Evolutionary conservation across 2,888 invertebrate species (phyloP).

Genomic region (Tetragonula carbonaria): DNA sequence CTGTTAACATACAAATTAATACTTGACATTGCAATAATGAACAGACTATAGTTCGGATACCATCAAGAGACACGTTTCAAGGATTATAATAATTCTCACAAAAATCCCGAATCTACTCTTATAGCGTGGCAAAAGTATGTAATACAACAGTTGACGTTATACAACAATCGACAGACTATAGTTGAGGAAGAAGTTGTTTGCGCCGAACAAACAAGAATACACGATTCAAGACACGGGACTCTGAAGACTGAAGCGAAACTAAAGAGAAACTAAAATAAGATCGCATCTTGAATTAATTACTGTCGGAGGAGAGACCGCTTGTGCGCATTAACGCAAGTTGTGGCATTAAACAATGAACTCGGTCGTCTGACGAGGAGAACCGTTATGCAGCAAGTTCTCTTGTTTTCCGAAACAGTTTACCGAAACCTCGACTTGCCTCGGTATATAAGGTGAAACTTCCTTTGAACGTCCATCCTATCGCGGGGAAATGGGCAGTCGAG

Average conservation of each 20-base stretch:
- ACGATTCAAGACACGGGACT: background rate
- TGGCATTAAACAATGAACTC: conserved; percentile 34
- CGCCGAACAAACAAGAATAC: too few species aligned
- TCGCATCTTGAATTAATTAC: conserved; percentile 26
- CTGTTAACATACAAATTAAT: too few species aligned
- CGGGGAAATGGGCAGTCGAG: background rate
- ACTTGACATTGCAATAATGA: too few species aligned
- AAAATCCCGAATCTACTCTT: too few species aligned
- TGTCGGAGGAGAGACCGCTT: background rate
- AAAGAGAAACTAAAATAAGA: background rate
- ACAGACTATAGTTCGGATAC: too few species aligned
- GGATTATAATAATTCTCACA: too few species aligned
- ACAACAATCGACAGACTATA: background rate
- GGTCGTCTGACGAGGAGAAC: conserved; percentile 25
- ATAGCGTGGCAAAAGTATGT: background rate
- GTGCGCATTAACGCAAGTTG: conserved; percentile 32
- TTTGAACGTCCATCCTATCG: background rate
- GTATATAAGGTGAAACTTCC: conserved; percentile 12
- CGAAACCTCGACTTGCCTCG: background rate
- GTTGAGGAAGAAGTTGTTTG: background rate
- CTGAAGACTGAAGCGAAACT: background rate
- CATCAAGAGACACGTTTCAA: too few species aligned
- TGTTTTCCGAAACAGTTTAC: conserved; percentile 29
- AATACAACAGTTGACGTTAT: too few species aligned
- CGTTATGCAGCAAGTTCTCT: conserved; percentile 35